Base-by-base conservation (phyloP, 2,888 invertebrate species). In the Saturnia pavonia region DNA sequence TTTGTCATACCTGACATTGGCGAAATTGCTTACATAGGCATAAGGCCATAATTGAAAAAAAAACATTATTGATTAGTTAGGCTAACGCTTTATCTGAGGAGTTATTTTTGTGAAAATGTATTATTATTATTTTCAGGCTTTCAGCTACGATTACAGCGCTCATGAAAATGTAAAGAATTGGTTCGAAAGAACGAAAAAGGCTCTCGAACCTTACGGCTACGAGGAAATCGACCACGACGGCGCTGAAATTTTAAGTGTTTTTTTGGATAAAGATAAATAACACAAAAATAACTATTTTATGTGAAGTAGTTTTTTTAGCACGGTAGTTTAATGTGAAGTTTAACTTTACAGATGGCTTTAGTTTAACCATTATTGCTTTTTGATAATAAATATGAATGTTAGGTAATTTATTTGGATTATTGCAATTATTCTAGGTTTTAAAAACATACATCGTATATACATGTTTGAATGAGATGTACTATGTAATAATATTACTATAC, bases 191-290 rank as follows among this genome's bases (percentile, higher is more conserved):
- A 95, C 95, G 76, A 96, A 96, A 87, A 94, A 94, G 25, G 94
- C 93, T 25, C 86, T 97, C 82, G 94, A 95, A 66, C 95, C 95
- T 1, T 96, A 94, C 75, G 97, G 96, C 0, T 97, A 96, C 81
- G 94, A 96, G 68, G 96, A 96, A 75, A 93, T 96, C 43, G 96
- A 96, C 77, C 93, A 91, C 75, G 89, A 88, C 16, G 96, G 96
- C 12, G 95, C 95, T 22, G 85, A 94, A 48, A 89, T 94, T 1
- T 78, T 96, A 68, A 95, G 94, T 4, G 91, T 92, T 34, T 88
- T 94, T 78, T 84, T 95, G 72, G 69, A 71, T 4, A 69, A 45
- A 19, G 54, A 69, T 11, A 45, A 72, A 14, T 67, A 45, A 67
- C 40, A 12, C 9, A 42, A 42, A 1, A 42, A 66, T 7, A 51